Base-by-base conservation (phyloP, 1,140 invertebrate species). In the Ylistrum balloti region DNA sequence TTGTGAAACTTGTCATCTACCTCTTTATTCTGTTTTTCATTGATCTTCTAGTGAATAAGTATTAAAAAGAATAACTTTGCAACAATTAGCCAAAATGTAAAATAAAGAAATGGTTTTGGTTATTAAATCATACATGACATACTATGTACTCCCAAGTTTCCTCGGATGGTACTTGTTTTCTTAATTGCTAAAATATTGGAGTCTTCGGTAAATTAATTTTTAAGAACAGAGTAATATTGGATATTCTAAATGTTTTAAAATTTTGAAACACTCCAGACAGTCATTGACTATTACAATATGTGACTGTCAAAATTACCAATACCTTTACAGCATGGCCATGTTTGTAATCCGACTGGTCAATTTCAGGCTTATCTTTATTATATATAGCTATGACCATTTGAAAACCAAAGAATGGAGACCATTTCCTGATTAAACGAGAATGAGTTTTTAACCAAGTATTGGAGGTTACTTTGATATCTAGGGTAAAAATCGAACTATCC, bases 391-490 rank as follows among this genome's bases (percentile, higher is more conserved):
- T 74, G 28, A 5, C n/a, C 56, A 74, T 28, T 28, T 74, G 56
- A 74, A 74, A 74, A 74, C 56, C 56, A 74, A 74, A 74, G 56
- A 74, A 74, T 74, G n/a, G 3, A 74, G 28, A 74, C 28, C n/a
- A 74, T 74, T 74, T 74, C 56, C 56, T 74, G 56, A 0, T 74
- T 74, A 28, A 74, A 74, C 56, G 56, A 74, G 56, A 74, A 74
- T 74, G n/a, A 74, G n/a, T 74, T 22, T 48, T 74, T 74, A n/a
- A 74, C 56, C n/a, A 74, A 74, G 22, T 74, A 74, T 74, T 7
- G 56, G 56, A 74, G 56, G 56, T 74, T n/a, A 74, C 28, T 74
- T 74, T 74, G 3, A 74, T 28, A 28, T 74, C 56, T 74, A 74
- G 56, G 56, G 56, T 74, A 74, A 74, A n/a, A 74, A n/a, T 74